Base-by-base conservation (phyloP, 2,888 invertebrate species). In the Plebejus argus region DNA sequence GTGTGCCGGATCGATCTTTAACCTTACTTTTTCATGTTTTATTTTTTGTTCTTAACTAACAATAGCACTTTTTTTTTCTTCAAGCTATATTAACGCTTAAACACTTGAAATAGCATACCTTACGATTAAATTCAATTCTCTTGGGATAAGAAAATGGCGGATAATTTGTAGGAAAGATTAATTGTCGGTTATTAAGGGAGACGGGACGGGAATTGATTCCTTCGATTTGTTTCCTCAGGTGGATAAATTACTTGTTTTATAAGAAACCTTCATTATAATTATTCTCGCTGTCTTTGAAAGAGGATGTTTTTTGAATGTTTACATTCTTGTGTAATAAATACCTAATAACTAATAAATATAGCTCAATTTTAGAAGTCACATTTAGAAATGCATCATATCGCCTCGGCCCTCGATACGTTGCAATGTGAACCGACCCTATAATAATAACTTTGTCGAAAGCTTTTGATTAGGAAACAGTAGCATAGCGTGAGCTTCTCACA, bases 381-480 rank as follows among this genome's bases (percentile, higher is more conserved):
- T 39, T 39, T 39, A 49, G 7, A 49, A 49, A 49, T 49, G 49
- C 49, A 49, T 12, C 15, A 0, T 10, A 39, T 39, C 39, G 35
- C n/a, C n/a, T n/a, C n/a, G n/a, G n/a, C n/a, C 35, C 35, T 39
- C 39, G 10, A 10, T 10, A 12, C 10, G 12, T 45, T 45, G 45
- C 45, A 45, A 45, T 45, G 3, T 45, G 12, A 10, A 45, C 49
- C 49, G 49, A 58, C 58, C 18, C 3, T 58, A 3, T 61, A 23
- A 23, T 33, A 28, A 61, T 61, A 5, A 33, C 74, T 53, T 74
- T 74, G 79, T 79, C 82, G 79, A 80, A 80, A 81, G 79, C 76
- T 78, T 80, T 79, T 78, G 81, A 82, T 83, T 82, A 81, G 80
- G 80, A 81, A 82, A 80, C 78, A 78, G 79, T 76, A 78, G 72